These are phyloP conservation scores for Salvelinus alpinus DNA, from an alignment of 2,113 vertebrate genomes.

Conservation along the genomic window DNA sequence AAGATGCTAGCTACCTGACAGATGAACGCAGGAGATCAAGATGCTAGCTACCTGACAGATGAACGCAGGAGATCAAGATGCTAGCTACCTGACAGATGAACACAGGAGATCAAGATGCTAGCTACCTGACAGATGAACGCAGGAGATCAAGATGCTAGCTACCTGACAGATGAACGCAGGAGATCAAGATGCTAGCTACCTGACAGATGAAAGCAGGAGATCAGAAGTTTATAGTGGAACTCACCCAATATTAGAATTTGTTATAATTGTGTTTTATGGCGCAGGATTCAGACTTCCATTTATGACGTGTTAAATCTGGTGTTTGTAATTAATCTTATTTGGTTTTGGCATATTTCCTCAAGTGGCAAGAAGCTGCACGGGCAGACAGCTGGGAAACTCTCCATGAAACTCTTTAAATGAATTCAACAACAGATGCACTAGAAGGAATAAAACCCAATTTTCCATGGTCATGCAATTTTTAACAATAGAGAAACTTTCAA, in stretches of 20 bases:
- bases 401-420: slow-evolving; percentile 24
- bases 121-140: neutral
- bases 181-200: too few relatives aligned
- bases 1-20: neutral
- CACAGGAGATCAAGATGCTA: slow-evolving; percentile 24
- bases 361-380: neutral
- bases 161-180: too few relatives aligned
- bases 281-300: neutral
- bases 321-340: neutral
- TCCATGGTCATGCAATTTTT: neutral
- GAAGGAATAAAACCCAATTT: slow-evolving; percentile 21
- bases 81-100: too few relatives aligned
- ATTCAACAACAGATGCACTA: neutral
- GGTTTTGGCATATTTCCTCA: slow-evolving; percentile 71
- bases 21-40: slow-evolving; percentile 24
- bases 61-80: slow-evolving; percentile 26
- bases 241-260: slow-evolving; percentile 58
- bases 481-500: too few relatives aligned
- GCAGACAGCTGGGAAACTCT: neutral
- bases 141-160: neutral
- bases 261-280: slow-evolving; percentile 16
- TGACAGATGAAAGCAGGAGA: too few relatives aligned
- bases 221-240: slow-evolving; percentile 75
- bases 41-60: too few relatives aligned
- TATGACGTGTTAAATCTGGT: neutral